A percentile compares a stretch with the other conserved stretches of the same genome.
Evolutionary conservation across 2,888 invertebrate genomes (phyloP).

Genomic region (Leucoma salicis): DNA sequence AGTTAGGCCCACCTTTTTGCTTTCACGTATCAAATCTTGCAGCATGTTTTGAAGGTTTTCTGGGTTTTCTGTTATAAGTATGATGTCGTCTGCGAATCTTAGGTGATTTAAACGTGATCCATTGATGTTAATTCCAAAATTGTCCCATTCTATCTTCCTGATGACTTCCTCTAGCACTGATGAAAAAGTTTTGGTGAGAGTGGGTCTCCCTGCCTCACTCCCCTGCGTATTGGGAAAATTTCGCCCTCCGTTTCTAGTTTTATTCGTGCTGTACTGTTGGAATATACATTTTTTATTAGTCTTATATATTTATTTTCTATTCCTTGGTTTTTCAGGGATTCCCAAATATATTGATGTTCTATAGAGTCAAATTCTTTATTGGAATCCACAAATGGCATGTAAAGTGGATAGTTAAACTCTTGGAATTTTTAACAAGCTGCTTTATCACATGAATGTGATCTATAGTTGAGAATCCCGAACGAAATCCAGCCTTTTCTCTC

Average conservation of each 20-base stretch:
- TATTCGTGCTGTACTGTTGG: too few relatives aligned
- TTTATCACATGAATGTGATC: neutral
- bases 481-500: neutral
- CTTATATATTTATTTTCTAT: too few relatives aligned
- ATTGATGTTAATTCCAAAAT: too few relatives aligned
- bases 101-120: neutral
- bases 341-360: too few relatives aligned
- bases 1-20: slow-evolving; percentile 9
- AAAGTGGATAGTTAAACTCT: too few relatives aligned
- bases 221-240: too few relatives aligned
- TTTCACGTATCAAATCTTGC: slow-evolving; percentile 4
- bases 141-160: too few relatives aligned
- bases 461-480: neutral
- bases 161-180: slow-evolving; percentile 7
- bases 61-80: slow-evolving; percentile 8
- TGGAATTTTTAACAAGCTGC: neutral
- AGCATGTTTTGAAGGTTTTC: slow-evolving; percentile 9
- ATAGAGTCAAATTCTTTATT: too few relatives aligned
- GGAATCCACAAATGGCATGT: too few relatives aligned
- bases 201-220: slow-evolving; percentile 9
- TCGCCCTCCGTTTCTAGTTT: too few relatives aligned
- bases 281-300: too few relatives aligned
- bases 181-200: slow-evolving; percentile 9
- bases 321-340: too few relatives aligned
- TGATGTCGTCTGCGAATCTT: neutral